Conservation (phyloP, 2,113 vertebrate genomes). For the Callorhinus ursinus region DNA sequence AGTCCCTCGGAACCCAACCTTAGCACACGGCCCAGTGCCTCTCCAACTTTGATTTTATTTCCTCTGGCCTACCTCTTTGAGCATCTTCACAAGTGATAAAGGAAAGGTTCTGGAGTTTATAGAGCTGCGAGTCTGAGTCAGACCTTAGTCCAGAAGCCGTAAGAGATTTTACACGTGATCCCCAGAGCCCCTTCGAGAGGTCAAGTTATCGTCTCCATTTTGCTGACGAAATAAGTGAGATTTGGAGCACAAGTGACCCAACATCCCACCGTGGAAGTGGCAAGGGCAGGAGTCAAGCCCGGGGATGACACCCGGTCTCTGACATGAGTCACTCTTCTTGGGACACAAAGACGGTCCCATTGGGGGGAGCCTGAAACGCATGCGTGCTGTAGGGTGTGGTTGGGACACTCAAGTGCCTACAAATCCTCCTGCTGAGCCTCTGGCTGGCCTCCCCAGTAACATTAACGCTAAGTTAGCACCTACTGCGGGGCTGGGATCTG, state of each 20-base stretch:
- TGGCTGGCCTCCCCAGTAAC: neutral
- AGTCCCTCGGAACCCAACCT: neutral
- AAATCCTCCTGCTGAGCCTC: neutral
- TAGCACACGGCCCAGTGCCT: too few species aligned
- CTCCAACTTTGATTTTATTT: neutral
- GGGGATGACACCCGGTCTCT: neutral
- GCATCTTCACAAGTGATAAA: neutral
- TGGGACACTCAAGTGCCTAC: neutral
- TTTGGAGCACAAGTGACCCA: neutral
- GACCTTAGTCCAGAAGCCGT: neutral
- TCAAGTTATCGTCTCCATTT: neutral
- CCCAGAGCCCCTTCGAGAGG: neutral
- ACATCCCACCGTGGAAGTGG: neutral
- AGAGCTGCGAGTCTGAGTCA: neutral
- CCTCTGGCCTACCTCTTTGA: neutral
- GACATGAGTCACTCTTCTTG: neutral
- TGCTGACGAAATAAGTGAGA: neutral
- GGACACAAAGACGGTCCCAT: neutral
- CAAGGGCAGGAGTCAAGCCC: neutral
- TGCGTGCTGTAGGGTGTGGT: neutral
- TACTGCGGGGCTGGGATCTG: neutral
- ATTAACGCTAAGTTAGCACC: neutral
- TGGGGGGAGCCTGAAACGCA: neutral
- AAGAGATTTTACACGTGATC: neutral
- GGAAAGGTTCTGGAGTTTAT: neutral